A percentile compares a stretch with the other conserved stretches of the same genome.
Evolutionary conservation across 2,888 invertebrate genomes (phyloP).

Genomic region (Ypsolopha sequella): DNA sequence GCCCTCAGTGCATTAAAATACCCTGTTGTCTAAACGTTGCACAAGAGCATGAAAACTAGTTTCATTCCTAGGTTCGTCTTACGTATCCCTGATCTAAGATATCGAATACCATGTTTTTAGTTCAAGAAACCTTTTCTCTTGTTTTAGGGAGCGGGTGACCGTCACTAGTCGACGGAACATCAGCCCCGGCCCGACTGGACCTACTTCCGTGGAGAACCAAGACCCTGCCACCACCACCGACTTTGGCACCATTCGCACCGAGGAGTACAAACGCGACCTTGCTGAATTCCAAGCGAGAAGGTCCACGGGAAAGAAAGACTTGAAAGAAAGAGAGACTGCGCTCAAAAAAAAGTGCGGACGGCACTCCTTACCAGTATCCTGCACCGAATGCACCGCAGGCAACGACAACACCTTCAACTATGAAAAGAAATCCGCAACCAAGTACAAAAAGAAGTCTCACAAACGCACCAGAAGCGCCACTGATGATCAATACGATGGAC

Average conservation of each 20-base stretch:
- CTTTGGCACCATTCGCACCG: slow-evolving; percentile 55
- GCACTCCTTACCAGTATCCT: slow-evolving; percentile 51
- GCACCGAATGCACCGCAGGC: slow-evolving; percentile 47
- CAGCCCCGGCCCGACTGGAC: slow-evolving; percentile 18
- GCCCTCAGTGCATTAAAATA: too few relatives aligned
- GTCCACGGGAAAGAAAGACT: not conserved
- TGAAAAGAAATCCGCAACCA: slow-evolving; percentile 51
- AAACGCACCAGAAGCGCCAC: slow-evolving; percentile 36
- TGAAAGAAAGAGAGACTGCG: slow-evolving; percentile 24
- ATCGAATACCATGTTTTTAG: too few relatives aligned
- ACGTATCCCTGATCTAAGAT: too few relatives aligned
- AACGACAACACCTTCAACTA: slow-evolving; percentile 54
- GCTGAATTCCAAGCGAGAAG: slow-evolving; percentile 59
- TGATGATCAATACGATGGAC: slow-evolving; percentile 26
- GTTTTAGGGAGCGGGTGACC: slow-evolving; percentile 54
- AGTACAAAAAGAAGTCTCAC: slow-evolving; percentile 44
- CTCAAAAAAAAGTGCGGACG: slow-evolving; percentile 45
- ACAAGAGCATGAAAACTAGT: too few relatives aligned
- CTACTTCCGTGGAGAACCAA: slow-evolving; percentile 20
- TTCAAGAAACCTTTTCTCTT: slow-evolving; percentile 1
- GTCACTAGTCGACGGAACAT: slow-evolving; percentile 42
- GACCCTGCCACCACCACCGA: slow-evolving; percentile 21
- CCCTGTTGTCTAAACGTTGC: too few relatives aligned
- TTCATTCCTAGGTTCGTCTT: too few relatives aligned
- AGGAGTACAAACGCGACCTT: slow-evolving; percentile 58